Base-by-base conservation (phyloP, 2,888 invertebrate species). In the Sphaerolaimus hirsutus region DNA sequence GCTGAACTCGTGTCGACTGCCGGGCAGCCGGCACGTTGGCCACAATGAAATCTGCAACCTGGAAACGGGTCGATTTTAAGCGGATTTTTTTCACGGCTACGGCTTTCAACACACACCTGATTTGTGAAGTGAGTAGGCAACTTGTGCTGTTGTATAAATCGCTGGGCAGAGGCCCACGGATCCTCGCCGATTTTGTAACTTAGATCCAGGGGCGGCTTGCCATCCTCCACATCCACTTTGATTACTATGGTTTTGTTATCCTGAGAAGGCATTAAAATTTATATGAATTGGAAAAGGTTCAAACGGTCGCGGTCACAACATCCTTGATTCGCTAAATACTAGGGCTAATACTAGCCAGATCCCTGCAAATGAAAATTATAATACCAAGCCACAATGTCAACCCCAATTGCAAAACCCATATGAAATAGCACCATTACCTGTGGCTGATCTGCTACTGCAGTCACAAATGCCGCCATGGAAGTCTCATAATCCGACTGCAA, bases 101-200 rank as follows among this genome's bases (percentile, higher is more conserved):
- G 17, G 32, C 32, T 32, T 12, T 32, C 17, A 32, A 17, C 10
- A 32, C 10, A 32, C 23, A 91, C 80, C 72, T 75, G 67, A 56
- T 89, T 86, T 52, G 89, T 72, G 67, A 80, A 87, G 43, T 74
- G 73, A 64, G 83, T 81, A 48, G 80, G 81, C 50, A 93, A 70
- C 55, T 76, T 71, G 64, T 93, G 73, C 56, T 76, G 76, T 56
- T 82, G 76, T 51, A 91, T 78, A 63, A 93, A 93, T 26, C 74
- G 71, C 63, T 91, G 83, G 0, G 93, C 89, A 0, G 79, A 80
- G 45, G 74, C 71, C 78, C 84, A 91, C 0, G 89, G 86, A 67
- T 93, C 87, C 54, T 93, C 82, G 22, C 73, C 75, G 49, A 26
- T 25, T 21, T 48, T 41, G 45, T 59, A 59, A 19, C 47, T 47